Base-by-base conservation (phyloP, 2,113 vertebrate species). In the Dipodomys stephensi region DNA sequence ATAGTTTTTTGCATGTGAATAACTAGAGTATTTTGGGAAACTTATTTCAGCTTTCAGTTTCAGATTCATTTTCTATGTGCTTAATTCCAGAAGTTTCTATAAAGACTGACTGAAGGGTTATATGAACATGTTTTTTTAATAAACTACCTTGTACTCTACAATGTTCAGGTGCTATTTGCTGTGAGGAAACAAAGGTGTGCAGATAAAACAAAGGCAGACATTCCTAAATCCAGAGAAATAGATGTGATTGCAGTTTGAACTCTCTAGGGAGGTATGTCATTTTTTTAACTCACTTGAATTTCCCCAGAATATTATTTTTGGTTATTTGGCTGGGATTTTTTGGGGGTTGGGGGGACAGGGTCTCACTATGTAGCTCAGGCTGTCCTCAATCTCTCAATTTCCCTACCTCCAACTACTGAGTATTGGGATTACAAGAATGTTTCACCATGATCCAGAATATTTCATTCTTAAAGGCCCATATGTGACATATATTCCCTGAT, bases 391-490 rank as follows among this genome's bases (percentile, higher is more conserved):
- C 60, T 62, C 60, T 62, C 49, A 15, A 62, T 62, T 62, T 62
- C 16, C 20, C 19, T 62, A 20, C 15, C 16, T 62, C 60, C 19
- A 20, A 16, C 19, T 62, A 22, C 60, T 62, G 60, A 62, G 60
- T 62, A 15, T 22, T 62, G 60, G 60, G 49, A 62, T 62, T 62
- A 62, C 60, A 62, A 15, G 60, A 4, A 22, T 62, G 60, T 22
- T 19, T 22, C 60, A 62, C 60, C 19, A 62, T 62, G 60, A 5
- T 62, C 16, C 32, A n/a, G 62, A 92, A 39, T 35, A 79, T 18
- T 92, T 32, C 11, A 91, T 92, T 89, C 62, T 91, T 91, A 91
- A 97, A 88, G 28, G 19, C 22, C 60, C 6, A 69, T 46, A 69
- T 22, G 65, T 93, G 23, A 78, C 32, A 78, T 86, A 77, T 27